A percentile compares a stretch with the other conserved stretches of the same genome.
Evolutionary conservation across 1,140 invertebrate genomes (phyloP).

Genomic region (Pogonomyrmex californicus): DNA sequence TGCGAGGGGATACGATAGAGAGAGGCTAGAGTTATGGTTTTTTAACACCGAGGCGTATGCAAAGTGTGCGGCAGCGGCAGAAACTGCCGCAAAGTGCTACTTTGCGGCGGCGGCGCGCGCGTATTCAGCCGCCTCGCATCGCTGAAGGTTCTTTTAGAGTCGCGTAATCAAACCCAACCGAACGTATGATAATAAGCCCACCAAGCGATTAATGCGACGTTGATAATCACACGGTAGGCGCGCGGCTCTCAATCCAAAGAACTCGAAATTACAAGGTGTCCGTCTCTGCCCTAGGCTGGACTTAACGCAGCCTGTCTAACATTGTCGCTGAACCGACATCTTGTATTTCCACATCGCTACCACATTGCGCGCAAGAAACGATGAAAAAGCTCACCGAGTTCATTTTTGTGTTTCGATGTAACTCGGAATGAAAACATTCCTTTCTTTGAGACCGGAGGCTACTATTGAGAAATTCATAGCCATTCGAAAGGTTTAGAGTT

Average conservation of each 20-base stretch:
- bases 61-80: slow-evolving; percentile 63
- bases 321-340: slow-evolving; percentile 56
- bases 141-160: slow-evolving; percentile 51
- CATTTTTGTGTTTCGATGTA: neutral
- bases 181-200: slow-evolving; percentile 58
- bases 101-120: slow-evolving; percentile 37
- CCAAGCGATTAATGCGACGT: slow-evolving; percentile 63
- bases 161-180: slow-evolving; percentile 58
- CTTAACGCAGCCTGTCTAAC: slow-evolving; percentile 51
- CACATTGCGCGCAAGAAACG: slow-evolving; percentile 7
- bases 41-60: slow-evolving; percentile 65
- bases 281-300: slow-evolving; percentile 57
- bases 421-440: slow-evolving; percentile 5
- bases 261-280: slow-evolving; percentile 60
- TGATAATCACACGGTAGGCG: slow-evolving; percentile 62
- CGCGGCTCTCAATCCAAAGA: slow-evolving; percentile 61
- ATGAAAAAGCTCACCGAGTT: slow-evolving; percentile 15
- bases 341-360: slow-evolving; percentile 56
- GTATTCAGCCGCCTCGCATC: slow-evolving; percentile 21
- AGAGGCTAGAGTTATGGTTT: slow-evolving; percentile 53
- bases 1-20: slow-evolving; percentile 9
- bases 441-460: neutral
- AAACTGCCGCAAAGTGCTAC: slow-evolving; percentile 64
- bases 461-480: neutral
- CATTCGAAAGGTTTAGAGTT: neutral